A percentile compares a stretch with the other conserved stretches of the same genome.
Conservation (phyloP, 2,113 vertebrate genomes). For the Australoheros scitulus region DNA sequence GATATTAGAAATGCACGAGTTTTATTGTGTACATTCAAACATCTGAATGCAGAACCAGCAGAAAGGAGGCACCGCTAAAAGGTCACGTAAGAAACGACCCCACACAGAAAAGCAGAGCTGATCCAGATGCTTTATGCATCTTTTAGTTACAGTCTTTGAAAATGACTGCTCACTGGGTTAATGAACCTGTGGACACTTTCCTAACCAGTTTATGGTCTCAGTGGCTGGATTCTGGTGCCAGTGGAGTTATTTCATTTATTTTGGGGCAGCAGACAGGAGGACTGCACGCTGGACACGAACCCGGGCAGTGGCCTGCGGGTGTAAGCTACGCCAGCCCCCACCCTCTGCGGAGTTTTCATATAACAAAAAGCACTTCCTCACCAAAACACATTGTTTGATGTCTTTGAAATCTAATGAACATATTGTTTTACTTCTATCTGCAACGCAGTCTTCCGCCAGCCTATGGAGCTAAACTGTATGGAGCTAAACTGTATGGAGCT, state of each 20-base stretch:
- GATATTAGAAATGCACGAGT: fast-evolving
- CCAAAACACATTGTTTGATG: no score
- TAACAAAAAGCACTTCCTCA: no score
- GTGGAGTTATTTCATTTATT: not conserved
- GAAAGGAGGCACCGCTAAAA: not conserved
- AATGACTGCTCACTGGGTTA: not conserved
- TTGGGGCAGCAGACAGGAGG: not conserved
- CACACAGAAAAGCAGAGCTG: not conserved
- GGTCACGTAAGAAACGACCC: no score
- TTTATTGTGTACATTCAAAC: not conserved
- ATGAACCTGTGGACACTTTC: not conserved
- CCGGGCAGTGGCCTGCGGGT: not conserved
- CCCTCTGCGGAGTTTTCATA: no score
- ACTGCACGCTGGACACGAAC: not conserved
- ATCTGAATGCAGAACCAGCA: not conserved
- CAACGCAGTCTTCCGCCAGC: not conserved
- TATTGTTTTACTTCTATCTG: not conserved
- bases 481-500: no score
- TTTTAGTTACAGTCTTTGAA: not conserved
- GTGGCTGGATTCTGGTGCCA: not conserved
- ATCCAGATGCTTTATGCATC: not conserved
- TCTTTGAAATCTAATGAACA: not conserved
- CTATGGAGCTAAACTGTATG: no score
- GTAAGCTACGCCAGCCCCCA: no score
- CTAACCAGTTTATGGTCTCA: not conserved